phyloP scores from a whole-genome alignment of 2,113 vertebrate genomes.

The Hippocampus zosterae region DNA sequence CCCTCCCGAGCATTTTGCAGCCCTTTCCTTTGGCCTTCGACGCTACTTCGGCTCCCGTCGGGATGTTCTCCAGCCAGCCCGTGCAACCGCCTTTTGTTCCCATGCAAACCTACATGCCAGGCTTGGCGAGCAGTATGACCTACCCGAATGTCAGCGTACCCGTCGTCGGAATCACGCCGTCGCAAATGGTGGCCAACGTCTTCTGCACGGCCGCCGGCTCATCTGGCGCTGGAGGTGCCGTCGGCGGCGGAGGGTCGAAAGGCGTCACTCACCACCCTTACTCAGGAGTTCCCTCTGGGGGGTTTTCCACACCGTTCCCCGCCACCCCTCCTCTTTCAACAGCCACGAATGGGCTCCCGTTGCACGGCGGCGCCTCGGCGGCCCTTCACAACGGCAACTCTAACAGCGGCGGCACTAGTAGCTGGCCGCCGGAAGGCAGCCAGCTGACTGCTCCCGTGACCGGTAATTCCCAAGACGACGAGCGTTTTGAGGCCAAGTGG shows the following conservation, averaged over 20 bases:
- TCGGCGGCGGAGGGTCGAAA: slow-evolving; percentile 67
- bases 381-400: slow-evolving; percentile 67
- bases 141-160: slow-evolving; percentile 79
- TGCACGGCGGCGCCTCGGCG: slow-evolving; percentile 45
- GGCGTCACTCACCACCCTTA: slow-evolving; percentile 51
- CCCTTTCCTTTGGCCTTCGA: slow-evolving; percentile 77
- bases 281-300: slow-evolving; percentile 33
- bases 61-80: slow-evolving; percentile 74
- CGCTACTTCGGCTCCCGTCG: slow-evolving; percentile 66
- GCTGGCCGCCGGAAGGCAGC: slow-evolving; percentile 79
- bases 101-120: slow-evolving; percentile 76
- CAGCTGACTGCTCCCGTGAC: slow-evolving; percentile 54
- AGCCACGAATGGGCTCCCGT: slow-evolving; percentile 62
- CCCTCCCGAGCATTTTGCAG: slow-evolving; percentile 75
- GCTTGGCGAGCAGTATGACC: slow-evolving; percentile 77
- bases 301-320: slow-evolving; percentile 56
- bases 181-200: slow-evolving; percentile 90
- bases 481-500: slow-evolving; percentile 90
- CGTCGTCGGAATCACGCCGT: slow-evolving; percentile 88
- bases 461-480: slow-evolving; percentile 69
- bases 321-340: slow-evolving; percentile 43
- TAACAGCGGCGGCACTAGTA: slow-evolving; percentile 38
- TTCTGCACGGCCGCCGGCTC: slow-evolving; percentile 82
- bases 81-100: slow-evolving; percentile 79
- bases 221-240: slow-evolving; percentile 44